phyloP scores from a whole-genome alignment of 2,888 invertebrate genomes.

The Pyralis farinalis region DNA sequence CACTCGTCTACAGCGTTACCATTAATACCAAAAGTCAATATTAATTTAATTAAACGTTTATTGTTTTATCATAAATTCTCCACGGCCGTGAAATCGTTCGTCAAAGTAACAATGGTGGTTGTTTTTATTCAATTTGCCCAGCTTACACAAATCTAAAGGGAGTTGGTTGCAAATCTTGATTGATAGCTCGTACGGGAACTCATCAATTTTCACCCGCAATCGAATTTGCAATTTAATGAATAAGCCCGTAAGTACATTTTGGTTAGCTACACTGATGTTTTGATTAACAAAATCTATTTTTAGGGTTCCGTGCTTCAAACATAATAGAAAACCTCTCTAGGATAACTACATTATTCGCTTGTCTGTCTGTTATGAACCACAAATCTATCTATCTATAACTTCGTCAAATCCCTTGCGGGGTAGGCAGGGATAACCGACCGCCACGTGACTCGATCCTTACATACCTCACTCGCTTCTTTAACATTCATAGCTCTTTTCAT shows the following conservation, averaged over 20 bases:
- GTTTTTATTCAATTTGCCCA: slow-evolving; percentile 65
- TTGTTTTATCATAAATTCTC: slow-evolving; percentile 9
- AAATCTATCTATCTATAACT: too few species aligned
- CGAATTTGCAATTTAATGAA: slow-evolving; percentile 57
- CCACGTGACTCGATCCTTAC: too few species aligned
- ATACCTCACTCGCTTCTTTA: too few species aligned
- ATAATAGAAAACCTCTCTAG: too few species aligned
- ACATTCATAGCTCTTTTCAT: too few species aligned
- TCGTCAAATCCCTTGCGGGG: too few species aligned
- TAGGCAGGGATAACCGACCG: too few species aligned
- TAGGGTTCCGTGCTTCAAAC: too few species aligned
- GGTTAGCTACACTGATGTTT: not conserved
- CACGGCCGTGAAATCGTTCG: slow-evolving; percentile 6
- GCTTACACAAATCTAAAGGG: slow-evolving; percentile 51
- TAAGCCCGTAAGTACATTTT: slow-evolving; percentile 19
- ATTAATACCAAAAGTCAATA: not conserved
- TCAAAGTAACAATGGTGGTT: slow-evolving; percentile 25
- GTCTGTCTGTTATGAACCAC: too few species aligned
- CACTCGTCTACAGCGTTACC: too few species aligned
- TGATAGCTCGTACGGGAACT: slow-evolving; percentile 59
- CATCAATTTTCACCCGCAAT: slow-evolving; percentile 59
- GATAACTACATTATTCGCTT: too few species aligned
- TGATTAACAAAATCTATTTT: too few species aligned
- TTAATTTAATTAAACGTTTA: slow-evolving; percentile 3
- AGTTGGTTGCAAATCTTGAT: slow-evolving; percentile 67